Conservation (phyloP, 2,888 invertebrate species). For the Phania funesta region DNA sequence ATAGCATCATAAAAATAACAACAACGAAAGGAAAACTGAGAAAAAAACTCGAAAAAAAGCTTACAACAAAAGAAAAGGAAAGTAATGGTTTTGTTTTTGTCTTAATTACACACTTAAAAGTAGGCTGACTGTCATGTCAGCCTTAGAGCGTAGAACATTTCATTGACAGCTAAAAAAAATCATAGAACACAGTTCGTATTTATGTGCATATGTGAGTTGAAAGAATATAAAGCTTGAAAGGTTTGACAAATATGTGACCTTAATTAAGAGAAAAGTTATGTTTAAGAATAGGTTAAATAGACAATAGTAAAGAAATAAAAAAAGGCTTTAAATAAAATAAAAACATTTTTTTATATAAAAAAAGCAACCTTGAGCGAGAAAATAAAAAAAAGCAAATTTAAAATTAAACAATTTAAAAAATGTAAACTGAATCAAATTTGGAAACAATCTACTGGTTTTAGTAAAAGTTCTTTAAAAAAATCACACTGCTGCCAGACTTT, state of each 20-base stretch:
- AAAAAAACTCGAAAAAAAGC: conserved; percentile 23
- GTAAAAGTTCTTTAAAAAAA: no score
- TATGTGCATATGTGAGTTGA: conserved; percentile 8
- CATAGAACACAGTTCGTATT: conserved; percentile 29
- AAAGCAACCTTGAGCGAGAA: no score
- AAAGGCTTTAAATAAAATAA: neutral
- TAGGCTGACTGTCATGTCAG: conserved; percentile 25
- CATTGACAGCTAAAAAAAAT: no score
- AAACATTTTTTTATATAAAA: no score
- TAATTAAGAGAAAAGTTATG: conserved; percentile 32
- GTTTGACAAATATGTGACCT: conserved; percentile 48
- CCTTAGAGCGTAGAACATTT: conserved; percentile 36
- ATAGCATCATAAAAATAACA: neutral
- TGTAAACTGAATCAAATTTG: no score
- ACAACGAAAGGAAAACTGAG: neutral
- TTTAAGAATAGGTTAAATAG: neutral
- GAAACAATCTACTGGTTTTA: no score
- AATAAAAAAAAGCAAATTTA: no score
- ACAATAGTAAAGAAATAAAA: neutral
- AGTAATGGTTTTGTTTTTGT: conserved; percentile 12
- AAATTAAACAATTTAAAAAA: no score
- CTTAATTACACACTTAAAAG: conserved; percentile 31
- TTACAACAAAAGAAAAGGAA: conserved; percentile 53
- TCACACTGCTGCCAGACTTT: neutral
- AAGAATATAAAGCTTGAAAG: conserved; percentile 24